Base-by-base conservation (phyloP, 2,113 vertebrate species). In the Zeus faber region DNA sequence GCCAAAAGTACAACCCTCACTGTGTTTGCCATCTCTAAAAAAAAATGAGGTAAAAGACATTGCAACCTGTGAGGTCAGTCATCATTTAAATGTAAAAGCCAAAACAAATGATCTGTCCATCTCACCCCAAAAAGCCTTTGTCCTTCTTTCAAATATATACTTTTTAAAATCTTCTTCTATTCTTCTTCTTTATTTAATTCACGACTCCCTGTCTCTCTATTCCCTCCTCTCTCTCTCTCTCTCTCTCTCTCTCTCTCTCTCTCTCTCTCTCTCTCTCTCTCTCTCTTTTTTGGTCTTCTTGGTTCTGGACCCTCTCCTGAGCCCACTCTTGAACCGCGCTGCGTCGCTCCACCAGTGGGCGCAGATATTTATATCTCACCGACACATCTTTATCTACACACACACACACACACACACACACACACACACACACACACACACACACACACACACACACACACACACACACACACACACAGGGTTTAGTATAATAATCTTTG, bases 331-430 rank as follows among this genome's bases (percentile, higher is more conserved):
- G 26, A 54, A 25, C 56, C 67, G 62, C 70, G 48, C 54, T 57
- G 4, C 60, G 20, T 10, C 46, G 43, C 25, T 33, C 43, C 57
- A 24, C 5, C 55, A 16, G 20, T 35, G 33, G 43, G 33, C 70
- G 49, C 54, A 16, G 54, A 62, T 80, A 81, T 87, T 80, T 88
- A 85, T 85, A 83, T 62, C 18, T 6, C 33, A 62, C 17, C 54
- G 23, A 39, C n/a, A n/a, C 4, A 3, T 60, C 58, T 74, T 67
- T 54, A 67, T 72, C 63, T 45, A 13, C 7, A 6, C 27, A 14
- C 56, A 55, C 45, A 7, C 7, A 7, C 22, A 11, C 56, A 58
- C 44, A 54, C 65, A 55, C 63, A 22, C 39, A 11, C 13, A 68
- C 54, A 62, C 22, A 68, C 58, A 67, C 29, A 37, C 45, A 37